These are phyloP conservation scores for Enteromius radiatus DNA, from an alignment of 2,797 vertebrate genomes.

Conservation along the genomic window DNA sequence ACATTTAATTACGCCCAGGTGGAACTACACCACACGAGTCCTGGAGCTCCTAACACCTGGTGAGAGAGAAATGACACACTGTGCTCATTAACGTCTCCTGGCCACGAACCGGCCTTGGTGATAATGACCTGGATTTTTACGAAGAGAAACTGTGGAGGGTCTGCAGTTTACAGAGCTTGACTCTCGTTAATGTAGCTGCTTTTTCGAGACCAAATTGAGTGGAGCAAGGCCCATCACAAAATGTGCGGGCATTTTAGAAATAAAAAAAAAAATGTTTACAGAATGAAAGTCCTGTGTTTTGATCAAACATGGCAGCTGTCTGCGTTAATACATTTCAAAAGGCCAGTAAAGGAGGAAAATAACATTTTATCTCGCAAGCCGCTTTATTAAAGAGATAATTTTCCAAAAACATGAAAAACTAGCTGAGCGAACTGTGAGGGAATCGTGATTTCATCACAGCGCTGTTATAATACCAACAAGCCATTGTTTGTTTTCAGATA, in stretches of 20 bases:
- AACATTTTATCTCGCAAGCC: neutral
- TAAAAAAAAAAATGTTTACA: neutral
- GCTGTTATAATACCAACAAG: constrained; percentile 6
- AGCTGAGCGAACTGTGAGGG: constrained; percentile 11
- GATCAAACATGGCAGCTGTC: constrained; percentile 15
- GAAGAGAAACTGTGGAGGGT: constrained; percentile 32
- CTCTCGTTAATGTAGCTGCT: neutral
- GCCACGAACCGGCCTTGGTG: constrained; percentile 2
- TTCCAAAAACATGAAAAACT: constrained; percentile 22
- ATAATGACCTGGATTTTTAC: constrained; percentile 22
- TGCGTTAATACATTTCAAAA: neutral
- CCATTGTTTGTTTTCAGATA: constrained; percentile 42
- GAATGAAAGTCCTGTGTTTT: constrained; percentile 15
- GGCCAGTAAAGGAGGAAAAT: neutral
- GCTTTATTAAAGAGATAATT: constrained; percentile 29
- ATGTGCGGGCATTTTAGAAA: neutral
- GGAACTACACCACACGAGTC: constrained; percentile 66
- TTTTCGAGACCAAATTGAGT: neutral
- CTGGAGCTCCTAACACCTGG: constrained; percentile 65
- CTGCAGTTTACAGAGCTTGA: neutral
- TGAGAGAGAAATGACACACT: constrained; percentile 57
- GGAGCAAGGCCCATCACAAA: neutral
- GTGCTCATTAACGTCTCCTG: constrained; percentile 61
- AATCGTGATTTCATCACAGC: constrained; percentile 21
- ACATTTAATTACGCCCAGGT: constrained; percentile 69